phyloP scores from a whole-genome alignment of 2,113 vertebrate genomes.

The Psettodes erumei region DNA sequence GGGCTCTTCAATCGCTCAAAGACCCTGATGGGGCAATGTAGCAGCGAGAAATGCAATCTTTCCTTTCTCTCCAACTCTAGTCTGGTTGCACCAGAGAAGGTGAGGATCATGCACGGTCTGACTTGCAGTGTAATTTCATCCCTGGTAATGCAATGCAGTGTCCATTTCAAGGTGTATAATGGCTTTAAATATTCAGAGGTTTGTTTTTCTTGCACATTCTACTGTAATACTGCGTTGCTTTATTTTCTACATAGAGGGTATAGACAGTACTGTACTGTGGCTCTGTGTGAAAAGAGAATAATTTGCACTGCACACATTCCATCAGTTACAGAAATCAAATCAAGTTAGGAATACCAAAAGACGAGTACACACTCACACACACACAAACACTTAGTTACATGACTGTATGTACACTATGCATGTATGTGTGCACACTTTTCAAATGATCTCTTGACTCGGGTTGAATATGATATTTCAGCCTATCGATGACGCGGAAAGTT shows the following conservation, averaged over 20 bases:
- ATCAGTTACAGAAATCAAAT: too few relatives aligned
- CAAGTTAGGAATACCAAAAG: too few relatives aligned
- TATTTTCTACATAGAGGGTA: background rate
- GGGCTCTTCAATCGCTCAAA: slow-evolving; percentile 51
- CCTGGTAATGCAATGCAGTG: slow-evolving; percentile 23
- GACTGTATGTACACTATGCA: too few relatives aligned
- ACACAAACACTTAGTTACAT: too few relatives aligned
- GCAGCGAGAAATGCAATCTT: slow-evolving; percentile 41
- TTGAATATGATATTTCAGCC: background rate
- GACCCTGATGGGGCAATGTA: slow-evolving; percentile 42
- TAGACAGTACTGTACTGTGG: background rate
- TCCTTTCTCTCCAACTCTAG: slow-evolving; percentile 31
- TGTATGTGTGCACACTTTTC: too few relatives aligned
- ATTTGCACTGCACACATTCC: background rate
- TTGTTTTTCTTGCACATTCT: slow-evolving; percentile 3
- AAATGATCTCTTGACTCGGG: background rate
- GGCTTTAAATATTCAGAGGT: slow-evolving; percentile 25
- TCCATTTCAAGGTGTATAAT: slow-evolving; percentile 12
- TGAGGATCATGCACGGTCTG: slow-evolving; percentile 56
- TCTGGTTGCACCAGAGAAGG: slow-evolving; percentile 33
- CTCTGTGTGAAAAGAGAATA: background rate
- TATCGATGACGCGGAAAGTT: too few relatives aligned
- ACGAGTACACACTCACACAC: too few relatives aligned
- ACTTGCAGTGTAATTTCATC: slow-evolving; percentile 38
- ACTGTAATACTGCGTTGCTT: background rate